Evolutionary conservation across 92 coral and sea anemone genomes (phyloP).

Genomic region (Palythoa grandiflora): DNA sequence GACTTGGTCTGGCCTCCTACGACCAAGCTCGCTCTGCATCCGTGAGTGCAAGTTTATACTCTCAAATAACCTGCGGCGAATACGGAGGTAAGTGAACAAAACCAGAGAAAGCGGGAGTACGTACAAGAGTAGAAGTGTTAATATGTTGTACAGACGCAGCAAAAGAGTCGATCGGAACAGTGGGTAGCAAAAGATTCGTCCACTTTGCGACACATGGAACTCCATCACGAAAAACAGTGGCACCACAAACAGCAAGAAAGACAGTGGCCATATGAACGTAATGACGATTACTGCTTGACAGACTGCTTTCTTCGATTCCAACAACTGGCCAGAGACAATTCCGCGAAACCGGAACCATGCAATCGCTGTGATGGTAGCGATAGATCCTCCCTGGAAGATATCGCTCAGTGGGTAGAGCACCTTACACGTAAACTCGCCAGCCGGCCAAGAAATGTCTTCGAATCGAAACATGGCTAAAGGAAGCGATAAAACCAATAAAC

Average conservation of each 20-base stretch:
- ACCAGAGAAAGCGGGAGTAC: conserved; percentile 75
- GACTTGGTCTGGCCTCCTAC: conserved; percentile 40
- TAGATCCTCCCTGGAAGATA: conserved; percentile 85
- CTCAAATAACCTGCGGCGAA: conserved; percentile 80
- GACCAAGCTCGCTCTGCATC: conserved; percentile 78
- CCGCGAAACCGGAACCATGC: conserved; percentile 86
- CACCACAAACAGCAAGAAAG: conserved; percentile 74
- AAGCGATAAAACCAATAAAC: conserved; percentile 74
- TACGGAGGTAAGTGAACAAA: conserved; percentile 76
- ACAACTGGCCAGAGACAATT: conserved; percentile 77
- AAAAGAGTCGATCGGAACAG: conserved; percentile 61
- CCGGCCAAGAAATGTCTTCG: conserved; percentile 82
- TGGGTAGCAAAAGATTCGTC: conserved; percentile 66
- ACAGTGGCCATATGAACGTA: conserved; percentile 68
- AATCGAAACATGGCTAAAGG: conserved; percentile 83
- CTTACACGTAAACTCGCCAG: conserved; percentile 84
- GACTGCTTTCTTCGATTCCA: conserved; percentile 63
- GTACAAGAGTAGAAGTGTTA: conserved; percentile 69
- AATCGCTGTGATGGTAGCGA: conserved; percentile 86
- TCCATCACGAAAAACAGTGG: conserved; percentile 83
- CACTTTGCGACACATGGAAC: conserved; percentile 50
- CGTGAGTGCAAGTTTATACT: conserved; percentile 74
- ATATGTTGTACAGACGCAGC: conserved; percentile 75
- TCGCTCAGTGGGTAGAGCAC: conserved; percentile 86
- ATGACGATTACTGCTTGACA: conserved; percentile 65